Evolutionary conservation across 1,140 invertebrate species (phyloP), one percentile per base, ranked within the genome.

Genomic region (Cotesia typhae): DNA sequence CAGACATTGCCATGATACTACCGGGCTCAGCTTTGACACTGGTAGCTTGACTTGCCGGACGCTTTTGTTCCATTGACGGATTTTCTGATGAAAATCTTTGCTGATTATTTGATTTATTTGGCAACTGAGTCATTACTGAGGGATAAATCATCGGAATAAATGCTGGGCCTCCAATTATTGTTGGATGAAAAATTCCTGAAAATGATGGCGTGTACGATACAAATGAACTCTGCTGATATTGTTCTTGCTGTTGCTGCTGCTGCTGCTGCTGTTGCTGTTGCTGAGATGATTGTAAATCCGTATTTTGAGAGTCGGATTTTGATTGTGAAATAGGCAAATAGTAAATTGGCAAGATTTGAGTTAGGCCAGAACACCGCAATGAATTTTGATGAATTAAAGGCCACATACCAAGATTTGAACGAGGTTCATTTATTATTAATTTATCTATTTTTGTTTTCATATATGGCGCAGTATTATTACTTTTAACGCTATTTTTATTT

Each of bases 11-110:
- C 77, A 88, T 84, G 4, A 77, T 87, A 73, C 89, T 91, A 1
- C 90, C 89, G 4, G 89, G 89, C 76, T 92, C 91, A 0, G 88
- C 90, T 78, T 91, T 91, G 0, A 91, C 84, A 14, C 90, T 91
- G 0, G 90, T 91, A 2, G 89, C 88, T 79, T 89, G 89, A 35
- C 89, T 90, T 0, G 87, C 84, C 9, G 90, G 85, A 12, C 85
- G 79, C 69, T 89, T 82, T 5, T 9, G 60, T 12, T 78, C 75
- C 2, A 14, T 52, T 57, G 55, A 72, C 51, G 78, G 76, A 78
- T 77, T 7, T 71, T 36, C 2, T 55, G 37, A 4, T 28, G 35
- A 12, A 28, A 12, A 10, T 51, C 70, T 37, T 17, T 72, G 74
- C 1, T 52, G 2, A n/a, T 51, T 59, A 38, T 71, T 20, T 9